These are phyloP conservation scores for Metallyticus violacea DNA, from an alignment of 2,888 invertebrate genomes.

Conservation along the genomic window DNA sequence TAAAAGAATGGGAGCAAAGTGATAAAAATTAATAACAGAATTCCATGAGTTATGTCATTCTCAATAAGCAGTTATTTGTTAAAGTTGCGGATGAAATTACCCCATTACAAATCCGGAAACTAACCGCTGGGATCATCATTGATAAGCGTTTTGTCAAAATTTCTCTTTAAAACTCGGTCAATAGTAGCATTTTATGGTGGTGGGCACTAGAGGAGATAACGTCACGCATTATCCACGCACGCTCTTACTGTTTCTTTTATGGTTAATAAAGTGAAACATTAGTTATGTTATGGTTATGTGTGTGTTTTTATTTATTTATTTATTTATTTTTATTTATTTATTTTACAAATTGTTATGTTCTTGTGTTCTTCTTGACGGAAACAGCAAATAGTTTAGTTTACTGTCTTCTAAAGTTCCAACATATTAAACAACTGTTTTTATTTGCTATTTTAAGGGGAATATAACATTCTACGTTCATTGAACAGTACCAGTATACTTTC, in stretches of 20 bases:
- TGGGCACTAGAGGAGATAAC: neutral
- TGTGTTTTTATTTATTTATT: too few species aligned
- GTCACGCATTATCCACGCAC: neutral
- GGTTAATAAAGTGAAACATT: neutral
- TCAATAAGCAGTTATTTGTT: neutral
- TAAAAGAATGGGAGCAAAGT: neutral
- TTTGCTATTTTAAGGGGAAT: too few species aligned
- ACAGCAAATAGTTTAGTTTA: too few species aligned
- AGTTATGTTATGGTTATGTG: too few species aligned
- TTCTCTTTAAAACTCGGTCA: neutral
- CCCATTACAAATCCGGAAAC: neutral
- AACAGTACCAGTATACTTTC: too few species aligned
- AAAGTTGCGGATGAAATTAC: neutral
- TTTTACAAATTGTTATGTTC: too few species aligned
- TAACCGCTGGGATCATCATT: neutral
- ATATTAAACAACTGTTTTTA: too few species aligned
- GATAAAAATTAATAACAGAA: neutral
- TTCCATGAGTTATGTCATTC: neutral
- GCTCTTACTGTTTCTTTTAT: neutral
- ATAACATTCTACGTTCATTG: too few species aligned
- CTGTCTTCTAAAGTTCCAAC: too few species aligned
- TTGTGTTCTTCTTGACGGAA: too few species aligned
- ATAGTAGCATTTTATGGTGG: neutral
- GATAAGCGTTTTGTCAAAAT: neutral
- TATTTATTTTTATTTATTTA: too few species aligned